Conservation (phyloP, 2,113 vertebrate genomes). For the Sylvia atricapilla region DNA sequence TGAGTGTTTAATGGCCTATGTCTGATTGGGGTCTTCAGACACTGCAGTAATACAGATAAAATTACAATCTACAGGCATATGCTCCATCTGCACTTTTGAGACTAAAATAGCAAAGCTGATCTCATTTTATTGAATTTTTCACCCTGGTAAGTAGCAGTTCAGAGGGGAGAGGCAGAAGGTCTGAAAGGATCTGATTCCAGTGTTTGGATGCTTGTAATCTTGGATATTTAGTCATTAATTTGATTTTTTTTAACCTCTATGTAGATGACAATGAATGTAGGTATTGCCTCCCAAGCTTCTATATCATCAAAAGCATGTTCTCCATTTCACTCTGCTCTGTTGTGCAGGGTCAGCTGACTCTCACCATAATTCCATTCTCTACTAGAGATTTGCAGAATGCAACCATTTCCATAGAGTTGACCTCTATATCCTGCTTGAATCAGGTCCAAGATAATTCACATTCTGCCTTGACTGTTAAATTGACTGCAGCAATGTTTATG, state of each 20-base stretch:
- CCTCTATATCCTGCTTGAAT: not conserved
- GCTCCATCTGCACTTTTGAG: not conserved
- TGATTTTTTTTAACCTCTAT: not conserved
- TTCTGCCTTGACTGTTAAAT: not conserved
- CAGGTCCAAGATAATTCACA: not conserved
- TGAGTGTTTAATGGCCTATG: not conserved
- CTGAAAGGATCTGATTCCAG: not conserved
- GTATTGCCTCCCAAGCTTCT: not conserved
- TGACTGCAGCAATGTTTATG: not conserved
- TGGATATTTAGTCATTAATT: not conserved
- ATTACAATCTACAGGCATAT: not conserved
- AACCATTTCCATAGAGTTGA: not conserved
- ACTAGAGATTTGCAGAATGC: not conserved
- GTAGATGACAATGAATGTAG: not conserved
- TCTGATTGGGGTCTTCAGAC: not conserved
- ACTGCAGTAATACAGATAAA: not conserved
- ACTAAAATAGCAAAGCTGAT: constrained; percentile 7
- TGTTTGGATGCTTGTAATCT: not conserved
- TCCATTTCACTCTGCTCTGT: not conserved
- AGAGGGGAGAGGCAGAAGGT: not conserved
- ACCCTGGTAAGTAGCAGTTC: not conserved
- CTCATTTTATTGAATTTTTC: not conserved
- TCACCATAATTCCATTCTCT: not conserved
- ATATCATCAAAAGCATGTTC: not conserved
- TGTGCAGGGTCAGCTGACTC: not conserved